Conservation (phyloP, 2,888 invertebrate genomes). For the Lingula anatina region DNA sequence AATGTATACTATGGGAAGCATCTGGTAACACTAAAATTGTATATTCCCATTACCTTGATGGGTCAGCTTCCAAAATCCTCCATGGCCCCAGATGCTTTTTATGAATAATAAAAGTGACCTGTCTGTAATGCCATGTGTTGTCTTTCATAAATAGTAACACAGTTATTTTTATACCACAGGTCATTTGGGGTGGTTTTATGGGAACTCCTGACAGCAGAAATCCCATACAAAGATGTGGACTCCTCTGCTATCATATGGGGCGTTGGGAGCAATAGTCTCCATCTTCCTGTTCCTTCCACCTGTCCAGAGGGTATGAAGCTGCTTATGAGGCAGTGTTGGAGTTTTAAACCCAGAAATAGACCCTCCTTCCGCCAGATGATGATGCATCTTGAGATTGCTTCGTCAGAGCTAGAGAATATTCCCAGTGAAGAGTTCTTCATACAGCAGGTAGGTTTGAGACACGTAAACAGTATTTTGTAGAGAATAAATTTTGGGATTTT, state of each 20-base stretch:
- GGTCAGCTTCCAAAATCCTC: no score
- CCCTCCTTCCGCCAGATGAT: constrained; percentile 88
- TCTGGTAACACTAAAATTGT: no score
- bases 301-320: constrained; percentile 77
- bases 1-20: no score
- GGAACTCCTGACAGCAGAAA: constrained; percentile 93
- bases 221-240: constrained; percentile 89
- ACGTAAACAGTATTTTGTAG: no score
- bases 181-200: constrained; percentile 96
- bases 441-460: constrained; percentile 68
- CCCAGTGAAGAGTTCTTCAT: constrained; percentile 72
- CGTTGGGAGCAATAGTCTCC: constrained; percentile 88
- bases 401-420: constrained; percentile 67
- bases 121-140: no score
- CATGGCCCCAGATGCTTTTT: no score
- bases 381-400: constrained; percentile 85
- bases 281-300: constrained; percentile 83
- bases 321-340: constrained; percentile 87
- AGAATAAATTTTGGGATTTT: no score
- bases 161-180: no score
- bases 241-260: constrained; percentile 97
- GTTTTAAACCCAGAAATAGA: constrained; percentile 79
- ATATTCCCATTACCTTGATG: no score
- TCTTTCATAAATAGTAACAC: no score
- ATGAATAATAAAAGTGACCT: no score